Evolutionary conservation across 2,797 vertebrate genomes (phyloP).

Genomic region (Diplodus puntazzo): DNA sequence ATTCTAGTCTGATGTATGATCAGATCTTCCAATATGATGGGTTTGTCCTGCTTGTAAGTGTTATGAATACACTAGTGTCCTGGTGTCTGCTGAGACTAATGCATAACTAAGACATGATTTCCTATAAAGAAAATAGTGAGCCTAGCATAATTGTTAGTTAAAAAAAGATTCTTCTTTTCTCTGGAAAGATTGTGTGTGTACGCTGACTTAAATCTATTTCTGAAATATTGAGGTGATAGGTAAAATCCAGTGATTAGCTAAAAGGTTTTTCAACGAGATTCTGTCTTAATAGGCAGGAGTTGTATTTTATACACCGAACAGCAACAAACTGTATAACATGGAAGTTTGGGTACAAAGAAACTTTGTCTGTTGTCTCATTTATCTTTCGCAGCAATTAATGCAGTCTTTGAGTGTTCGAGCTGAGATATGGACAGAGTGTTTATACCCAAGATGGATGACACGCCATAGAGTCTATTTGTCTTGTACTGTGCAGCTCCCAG

Average conservation of each 20-base stretch:
- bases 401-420: conserved; percentile 40
- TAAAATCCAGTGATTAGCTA: background rate
- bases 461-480: conserved; percentile 33
- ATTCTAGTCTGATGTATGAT: background rate
- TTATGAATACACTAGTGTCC: background rate
- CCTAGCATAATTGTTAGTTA: background rate
- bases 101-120: background rate
- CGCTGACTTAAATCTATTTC: background rate
- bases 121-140: background rate
- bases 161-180: background rate
- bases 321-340: background rate
- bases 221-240: background rate
- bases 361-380: conserved; percentile 11
- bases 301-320: background rate
- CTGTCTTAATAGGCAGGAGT: background rate
- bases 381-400: conserved; percentile 51
- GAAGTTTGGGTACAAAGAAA: conserved; percentile 19
- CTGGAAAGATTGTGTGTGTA: background rate
- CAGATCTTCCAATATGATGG: background rate
- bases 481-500: conserved; percentile 24
- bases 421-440: conserved; percentile 48
- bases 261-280: background rate
- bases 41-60: background rate
- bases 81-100: background rate
- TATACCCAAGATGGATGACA: conserved; percentile 54